phyloP scores from a whole-genome alignment of 2,797 vertebrate species.

The Melanitta fusca region DNA sequence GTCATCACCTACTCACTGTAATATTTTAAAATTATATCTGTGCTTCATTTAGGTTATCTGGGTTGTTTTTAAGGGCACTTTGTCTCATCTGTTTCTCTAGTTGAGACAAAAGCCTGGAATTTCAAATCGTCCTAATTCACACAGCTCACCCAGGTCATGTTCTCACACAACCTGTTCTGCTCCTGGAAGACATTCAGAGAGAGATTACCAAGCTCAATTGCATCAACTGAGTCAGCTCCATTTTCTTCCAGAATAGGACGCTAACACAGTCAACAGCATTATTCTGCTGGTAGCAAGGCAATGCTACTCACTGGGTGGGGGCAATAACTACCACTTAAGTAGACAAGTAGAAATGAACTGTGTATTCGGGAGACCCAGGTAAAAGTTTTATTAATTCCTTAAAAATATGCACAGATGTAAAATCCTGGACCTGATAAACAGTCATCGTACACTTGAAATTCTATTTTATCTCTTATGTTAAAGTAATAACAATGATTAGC shows the following conservation, averaged over 20 bases:
- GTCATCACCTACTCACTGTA: background rate
- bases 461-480: background rate
- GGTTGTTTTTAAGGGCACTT: background rate
- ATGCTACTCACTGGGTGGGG: background rate
- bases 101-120: conserved; percentile 26
- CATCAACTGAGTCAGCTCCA: background rate
- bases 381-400: background rate
- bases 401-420: background rate
- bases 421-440: background rate
- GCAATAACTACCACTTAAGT: background rate
- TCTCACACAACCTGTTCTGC: conserved; percentile 46
- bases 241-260: background rate
- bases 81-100: background rate
- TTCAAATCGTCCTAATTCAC: background rate
- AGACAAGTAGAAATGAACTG: background rate
- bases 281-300: background rate
- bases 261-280: background rate
- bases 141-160: background rate
- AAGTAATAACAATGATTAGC: background rate
- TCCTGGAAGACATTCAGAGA: background rate
- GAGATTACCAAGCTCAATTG: background rate
- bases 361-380: background rate
- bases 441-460: background rate
- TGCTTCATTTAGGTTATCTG: background rate
- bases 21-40: background rate